Conservation (phyloP, 2,888 invertebrate genomes). For the Trichogramma evanescens region DNA sequence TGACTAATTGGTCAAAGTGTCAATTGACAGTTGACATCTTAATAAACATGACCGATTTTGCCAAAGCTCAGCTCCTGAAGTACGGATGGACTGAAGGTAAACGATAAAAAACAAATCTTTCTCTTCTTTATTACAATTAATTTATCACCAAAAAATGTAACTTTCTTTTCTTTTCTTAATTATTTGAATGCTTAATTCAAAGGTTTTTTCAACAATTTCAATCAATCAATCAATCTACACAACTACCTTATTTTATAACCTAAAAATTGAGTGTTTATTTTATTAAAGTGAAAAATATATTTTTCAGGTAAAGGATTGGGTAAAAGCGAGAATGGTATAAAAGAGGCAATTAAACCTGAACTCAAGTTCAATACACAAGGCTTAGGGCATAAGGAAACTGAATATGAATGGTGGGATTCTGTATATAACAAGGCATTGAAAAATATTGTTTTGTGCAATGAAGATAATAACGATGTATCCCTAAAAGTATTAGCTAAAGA, state of each 20-base stretch:
- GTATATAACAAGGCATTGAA: slow-evolving; percentile 68
- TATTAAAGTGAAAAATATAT: slow-evolving; percentile 3
- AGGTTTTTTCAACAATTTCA: neutral
- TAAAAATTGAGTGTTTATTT: neutral
- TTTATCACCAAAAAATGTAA: too few relatives aligned
- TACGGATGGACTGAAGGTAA: slow-evolving; percentile 70
- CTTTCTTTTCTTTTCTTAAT: too few relatives aligned
- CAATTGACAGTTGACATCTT: too few relatives aligned
- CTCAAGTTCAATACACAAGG: slow-evolving; percentile 74
- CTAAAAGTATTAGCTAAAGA: slow-evolving; percentile 29
- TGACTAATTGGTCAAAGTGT: too few relatives aligned
- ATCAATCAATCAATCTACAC: neutral
- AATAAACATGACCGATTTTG: slow-evolving; percentile 53
- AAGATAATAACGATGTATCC: slow-evolving; percentile 23
- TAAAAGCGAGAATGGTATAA: slow-evolving; percentile 71
- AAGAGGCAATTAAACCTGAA: slow-evolving; percentile 68
- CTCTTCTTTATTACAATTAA: too few relatives aligned
- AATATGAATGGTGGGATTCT: slow-evolving; percentile 74
- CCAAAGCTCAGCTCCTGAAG: slow-evolving; percentile 63
- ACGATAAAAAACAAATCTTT: neutral
- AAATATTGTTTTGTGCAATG: slow-evolving; percentile 27
- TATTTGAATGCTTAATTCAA: neutral
- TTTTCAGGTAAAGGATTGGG: slow-evolving; percentile 74
- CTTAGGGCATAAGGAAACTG: slow-evolving; percentile 68
- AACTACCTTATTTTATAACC: neutral